A percentile compares a stretch with the other conserved stretches of the same genome.
phyloP scores from a whole-genome alignment of 2,888 invertebrate species.

The Cheilosia urbana region DNA sequence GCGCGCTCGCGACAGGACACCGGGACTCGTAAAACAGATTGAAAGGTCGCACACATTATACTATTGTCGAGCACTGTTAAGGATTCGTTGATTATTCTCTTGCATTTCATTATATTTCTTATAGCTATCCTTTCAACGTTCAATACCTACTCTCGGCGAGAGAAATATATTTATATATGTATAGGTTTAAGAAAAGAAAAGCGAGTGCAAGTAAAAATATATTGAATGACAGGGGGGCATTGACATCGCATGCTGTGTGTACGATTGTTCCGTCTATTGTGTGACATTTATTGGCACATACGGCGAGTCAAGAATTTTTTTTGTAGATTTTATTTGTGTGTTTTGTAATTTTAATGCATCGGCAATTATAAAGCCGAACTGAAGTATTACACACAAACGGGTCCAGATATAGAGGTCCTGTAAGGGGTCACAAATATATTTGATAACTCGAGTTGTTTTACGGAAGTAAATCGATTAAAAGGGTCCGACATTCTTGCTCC shows the following conservation, averaged over 20 bases:
- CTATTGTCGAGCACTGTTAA: constrained; percentile 23
- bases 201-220: constrained; percentile 21
- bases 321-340: constrained; percentile 13
- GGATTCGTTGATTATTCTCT: constrained; percentile 32
- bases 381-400: constrained; percentile 3
- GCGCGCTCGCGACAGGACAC: constrained; percentile 37
- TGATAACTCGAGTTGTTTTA: neutral
- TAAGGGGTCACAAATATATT: neutral
- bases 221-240: constrained; percentile 35
- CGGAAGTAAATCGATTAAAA: neutral
- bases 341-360: constrained; percentile 10
- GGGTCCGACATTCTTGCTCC: neutral
- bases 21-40: neutral
- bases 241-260: constrained; percentile 53
- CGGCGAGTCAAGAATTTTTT: constrained; percentile 18
- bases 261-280: constrained; percentile 53
- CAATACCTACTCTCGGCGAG: constrained; percentile 19
- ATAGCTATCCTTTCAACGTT: constrained; percentile 37
- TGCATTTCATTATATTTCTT: constrained; percentile 50
- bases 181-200: constrained; percentile 9
- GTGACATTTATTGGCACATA: constrained; percentile 63
- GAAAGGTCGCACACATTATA: constrained; percentile 27
- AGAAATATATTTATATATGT: neutral
- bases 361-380: constrained; percentile 20
- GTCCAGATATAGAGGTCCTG: neutral